Conservation (phyloP, 1,140 invertebrate genomes). For the Drosophila parabipectinata region DNA sequence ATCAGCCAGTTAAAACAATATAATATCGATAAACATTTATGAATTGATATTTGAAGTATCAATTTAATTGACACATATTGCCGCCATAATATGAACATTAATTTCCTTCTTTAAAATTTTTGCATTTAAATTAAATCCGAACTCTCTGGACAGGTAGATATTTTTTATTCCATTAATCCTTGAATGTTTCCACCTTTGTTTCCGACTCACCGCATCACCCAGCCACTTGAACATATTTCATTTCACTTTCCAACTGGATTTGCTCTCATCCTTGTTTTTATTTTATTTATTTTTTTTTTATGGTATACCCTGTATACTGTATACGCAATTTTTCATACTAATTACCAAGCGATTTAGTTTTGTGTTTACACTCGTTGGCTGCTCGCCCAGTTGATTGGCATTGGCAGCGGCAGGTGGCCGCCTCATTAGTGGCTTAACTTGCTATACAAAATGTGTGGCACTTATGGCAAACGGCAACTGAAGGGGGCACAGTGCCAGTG, state of each 20-base stretch:
- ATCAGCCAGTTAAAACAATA: slow-evolving; percentile 1
- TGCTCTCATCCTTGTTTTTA: neutral
- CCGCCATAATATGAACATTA: slow-evolving; percentile 1
- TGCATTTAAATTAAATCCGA: neutral
- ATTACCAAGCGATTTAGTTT: slow-evolving; percentile 82
- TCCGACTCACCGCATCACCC: neutral
- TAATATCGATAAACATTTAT: slow-evolving; percentile 16
- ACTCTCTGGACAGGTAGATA: neutral
- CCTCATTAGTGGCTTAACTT: slow-evolving; percentile 80
- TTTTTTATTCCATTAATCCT: slow-evolving; percentile 4
- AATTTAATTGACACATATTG: slow-evolving; percentile 25
- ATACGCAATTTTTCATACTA: slow-evolving; percentile 77
- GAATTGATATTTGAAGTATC: slow-evolving; percentile 23
- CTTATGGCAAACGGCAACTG: slow-evolving; percentile 66
- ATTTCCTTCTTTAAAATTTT: slow-evolving; percentile 9
- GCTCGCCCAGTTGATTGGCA: slow-evolving; percentile 58
- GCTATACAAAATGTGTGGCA: slow-evolving; percentile 79
- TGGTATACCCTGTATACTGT: slow-evolving; percentile 11
- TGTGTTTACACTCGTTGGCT: slow-evolving; percentile 67
- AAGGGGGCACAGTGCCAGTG: slow-evolving; percentile 47
- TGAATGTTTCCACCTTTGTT: slow-evolving; percentile 10
- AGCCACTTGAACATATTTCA: slow-evolving; percentile 19
- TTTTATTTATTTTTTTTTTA: slow-evolving; percentile 11
- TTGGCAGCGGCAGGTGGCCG: slow-evolving; percentile 77
- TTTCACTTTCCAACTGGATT: slow-evolving; percentile 36